phyloP scores from a whole-genome alignment of 2,113 vertebrate genomes.

The Gobius niger region DNA sequence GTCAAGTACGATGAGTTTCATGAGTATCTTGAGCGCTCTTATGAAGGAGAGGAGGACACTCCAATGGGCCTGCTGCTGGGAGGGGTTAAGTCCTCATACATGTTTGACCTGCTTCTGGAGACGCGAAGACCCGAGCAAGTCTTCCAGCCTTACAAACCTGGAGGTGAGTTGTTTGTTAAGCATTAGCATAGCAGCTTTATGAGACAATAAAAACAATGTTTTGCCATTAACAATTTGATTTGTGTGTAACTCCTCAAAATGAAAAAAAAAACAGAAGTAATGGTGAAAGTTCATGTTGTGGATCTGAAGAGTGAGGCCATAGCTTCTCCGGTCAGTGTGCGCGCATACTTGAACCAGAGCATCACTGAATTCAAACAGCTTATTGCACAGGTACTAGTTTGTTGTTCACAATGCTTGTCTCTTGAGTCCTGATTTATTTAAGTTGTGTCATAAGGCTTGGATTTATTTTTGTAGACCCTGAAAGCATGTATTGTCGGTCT shows the following conservation, averaged over 20 bases:
- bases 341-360: constrained; percentile 96
- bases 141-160: constrained; percentile 97
- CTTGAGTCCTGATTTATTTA: background rate
- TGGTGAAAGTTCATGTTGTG: constrained; percentile 97
- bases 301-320: constrained; percentile 91
- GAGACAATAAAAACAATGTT: constrained; percentile 50
- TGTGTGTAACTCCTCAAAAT: no score
- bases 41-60: constrained; percentile 93
- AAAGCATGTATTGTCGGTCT: background rate
- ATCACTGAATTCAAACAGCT: constrained; percentile 95
- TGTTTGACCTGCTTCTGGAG: constrained; percentile 97
- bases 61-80: constrained; percentile 94
- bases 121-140: constrained; percentile 88
- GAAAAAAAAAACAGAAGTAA: constrained; percentile 83
- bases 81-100: constrained; percentile 96
- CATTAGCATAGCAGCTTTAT: background rate
- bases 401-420: background rate
- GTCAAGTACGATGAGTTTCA: constrained; percentile 99
- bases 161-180: constrained; percentile 79
- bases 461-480: background rate
- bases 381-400: constrained; percentile 82
- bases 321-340: constrained; percentile 86
- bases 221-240: no score
- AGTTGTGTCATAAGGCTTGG: background rate
- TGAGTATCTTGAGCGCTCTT: constrained; percentile 95